These are phyloP conservation scores for Nephrotoma guestfalica DNA, from an alignment of 2,888 invertebrate species.

Conservation along the genomic window DNA sequence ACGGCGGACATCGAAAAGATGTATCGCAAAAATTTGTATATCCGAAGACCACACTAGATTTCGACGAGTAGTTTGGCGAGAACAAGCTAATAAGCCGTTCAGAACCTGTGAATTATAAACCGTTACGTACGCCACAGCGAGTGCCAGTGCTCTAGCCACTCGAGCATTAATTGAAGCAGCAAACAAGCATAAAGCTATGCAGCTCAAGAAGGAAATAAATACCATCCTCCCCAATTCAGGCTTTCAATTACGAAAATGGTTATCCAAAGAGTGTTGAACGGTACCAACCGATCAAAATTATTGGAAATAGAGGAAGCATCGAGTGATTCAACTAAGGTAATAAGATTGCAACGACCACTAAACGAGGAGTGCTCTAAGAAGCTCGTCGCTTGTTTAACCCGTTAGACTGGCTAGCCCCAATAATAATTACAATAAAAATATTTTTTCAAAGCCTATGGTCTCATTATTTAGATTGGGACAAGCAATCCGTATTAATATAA, in stretches of 20 bases:
- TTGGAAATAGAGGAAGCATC: not conserved
- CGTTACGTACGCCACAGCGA: not conserved
- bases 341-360: not conserved
- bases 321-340: not conserved
- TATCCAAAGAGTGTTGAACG: not conserved
- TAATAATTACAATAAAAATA: not conserved
- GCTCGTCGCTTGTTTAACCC: not conserved
- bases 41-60: not conserved
- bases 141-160: not conserved
- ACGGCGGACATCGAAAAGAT: too few species aligned
- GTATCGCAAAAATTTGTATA: not conserved
- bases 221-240: not conserved
- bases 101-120: not conserved
- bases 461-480: not conserved
- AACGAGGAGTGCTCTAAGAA: not conserved
- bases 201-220: not conserved
- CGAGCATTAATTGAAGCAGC: not conserved
- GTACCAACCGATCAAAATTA: not conserved
- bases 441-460: not conserved
- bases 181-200: not conserved
- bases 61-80: not conserved
- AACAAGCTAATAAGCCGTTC: not conserved
- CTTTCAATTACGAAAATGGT: not conserved
- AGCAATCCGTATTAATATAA: not conserved
- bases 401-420: not conserved